Conservation (phyloP, 2,113 vertebrate genomes). For the Corydoras sp. region DNA sequence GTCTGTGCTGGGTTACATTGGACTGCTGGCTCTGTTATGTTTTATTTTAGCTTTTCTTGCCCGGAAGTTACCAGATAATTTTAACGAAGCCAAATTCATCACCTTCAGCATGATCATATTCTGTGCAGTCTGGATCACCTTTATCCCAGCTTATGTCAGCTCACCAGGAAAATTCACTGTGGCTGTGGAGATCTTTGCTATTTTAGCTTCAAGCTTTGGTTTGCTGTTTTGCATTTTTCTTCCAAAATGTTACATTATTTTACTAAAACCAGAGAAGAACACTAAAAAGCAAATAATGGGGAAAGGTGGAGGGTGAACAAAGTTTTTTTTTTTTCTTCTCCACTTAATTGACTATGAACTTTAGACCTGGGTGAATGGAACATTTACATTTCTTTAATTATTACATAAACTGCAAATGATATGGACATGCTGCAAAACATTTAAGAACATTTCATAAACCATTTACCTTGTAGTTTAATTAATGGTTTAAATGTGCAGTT, state of each 20-base stretch:
- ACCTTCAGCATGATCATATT: slow-evolving; percentile 56
- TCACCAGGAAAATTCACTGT: slow-evolving; percentile 62
- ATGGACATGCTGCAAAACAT: too few species aligned
- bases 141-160: slow-evolving; percentile 61
- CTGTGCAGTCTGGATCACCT: slow-evolving; percentile 58
- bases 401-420: too few species aligned
- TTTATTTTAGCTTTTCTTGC: slow-evolving; percentile 49
- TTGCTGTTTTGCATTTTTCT: slow-evolving; percentile 42
- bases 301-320: background rate
- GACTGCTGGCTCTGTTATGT: slow-evolving; percentile 51
- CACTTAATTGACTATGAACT: slow-evolving; percentile 33
- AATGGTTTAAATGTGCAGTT: too few species aligned
- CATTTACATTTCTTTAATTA: too few species aligned
- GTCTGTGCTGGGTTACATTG: slow-evolving; percentile 59
- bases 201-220: slow-evolving; percentile 41
- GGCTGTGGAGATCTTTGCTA: slow-evolving; percentile 62
- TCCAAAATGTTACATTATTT: slow-evolving; percentile 41
- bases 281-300: slow-evolving; percentile 39
- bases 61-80: slow-evolving; percentile 53
- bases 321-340: slow-evolving; percentile 57
- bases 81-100: slow-evolving; percentile 56
- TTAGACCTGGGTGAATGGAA: too few species aligned
- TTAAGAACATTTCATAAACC: too few species aligned
- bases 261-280: slow-evolving; percentile 39
- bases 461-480: too few species aligned